Conservation (phyloP, 1,140 invertebrate species). For the Parasteatoda tepidariorum region DNA sequence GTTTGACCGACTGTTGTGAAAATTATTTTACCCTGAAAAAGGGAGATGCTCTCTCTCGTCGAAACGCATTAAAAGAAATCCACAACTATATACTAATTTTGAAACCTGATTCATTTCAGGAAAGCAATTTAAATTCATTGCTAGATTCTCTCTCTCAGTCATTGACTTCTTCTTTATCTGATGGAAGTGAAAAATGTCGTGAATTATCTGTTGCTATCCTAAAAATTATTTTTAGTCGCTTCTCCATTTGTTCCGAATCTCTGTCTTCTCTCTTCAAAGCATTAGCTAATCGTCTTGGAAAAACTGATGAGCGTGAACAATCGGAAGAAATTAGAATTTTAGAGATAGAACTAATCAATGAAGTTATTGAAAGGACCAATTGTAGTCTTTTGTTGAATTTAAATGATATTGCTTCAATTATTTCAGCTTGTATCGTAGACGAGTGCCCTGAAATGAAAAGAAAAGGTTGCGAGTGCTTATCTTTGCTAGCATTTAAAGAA, state of each 20-base stretch:
- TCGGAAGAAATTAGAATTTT: conserved; percentile 87
- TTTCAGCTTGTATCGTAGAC: conserved; percentile 79
- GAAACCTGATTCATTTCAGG: neutral
- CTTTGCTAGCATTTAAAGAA: conserved; percentile 75
- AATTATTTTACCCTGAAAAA: neutral
- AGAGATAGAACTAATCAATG: conserved; percentile 75
- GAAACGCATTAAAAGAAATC: conserved; percentile 31
- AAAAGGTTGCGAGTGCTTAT: conserved; percentile 79
- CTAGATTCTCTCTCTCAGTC: neutral
- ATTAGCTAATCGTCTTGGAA: neutral
- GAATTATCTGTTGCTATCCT: conserved; percentile 29
- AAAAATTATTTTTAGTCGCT: neutral
- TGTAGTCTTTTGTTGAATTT: conserved; percentile 76
- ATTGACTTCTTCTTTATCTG: neutral
- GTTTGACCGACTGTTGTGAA: neutral
- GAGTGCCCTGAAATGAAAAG: conserved; percentile 83
- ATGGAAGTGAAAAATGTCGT: conserved; percentile 37
- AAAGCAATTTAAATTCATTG: neutral
- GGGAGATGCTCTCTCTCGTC: neutral
- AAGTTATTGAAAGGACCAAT: conserved; percentile 77
- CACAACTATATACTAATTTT: neutral
- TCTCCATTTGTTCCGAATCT: neutral
- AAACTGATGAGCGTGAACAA: conserved; percentile 45
- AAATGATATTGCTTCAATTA: conserved; percentile 80
- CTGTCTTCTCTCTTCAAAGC: neutral